Evolutionary conservation across 2,113 vertebrate genomes (phyloP).

Genomic region (Alces alces): DNA sequence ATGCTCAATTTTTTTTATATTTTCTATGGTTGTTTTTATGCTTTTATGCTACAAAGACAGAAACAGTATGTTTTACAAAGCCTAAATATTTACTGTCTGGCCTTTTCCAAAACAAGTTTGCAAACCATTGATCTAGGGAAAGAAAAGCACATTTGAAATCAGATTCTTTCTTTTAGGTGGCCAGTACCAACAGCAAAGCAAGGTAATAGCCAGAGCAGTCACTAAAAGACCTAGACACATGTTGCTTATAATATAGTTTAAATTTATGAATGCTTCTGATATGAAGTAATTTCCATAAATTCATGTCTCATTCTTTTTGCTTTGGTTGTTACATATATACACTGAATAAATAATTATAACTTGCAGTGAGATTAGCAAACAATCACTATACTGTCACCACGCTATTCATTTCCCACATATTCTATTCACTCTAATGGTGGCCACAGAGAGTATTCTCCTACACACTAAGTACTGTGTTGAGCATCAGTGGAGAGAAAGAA

Average conservation of each 20-base stretch:
- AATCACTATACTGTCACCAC: neutral
- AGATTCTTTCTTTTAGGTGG: neutral
- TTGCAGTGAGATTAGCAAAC: neutral
- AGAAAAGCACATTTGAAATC: neutral
- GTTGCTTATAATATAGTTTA: neutral
- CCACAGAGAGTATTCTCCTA: neutral
- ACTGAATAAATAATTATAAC: neutral
- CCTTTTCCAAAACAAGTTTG: neutral
- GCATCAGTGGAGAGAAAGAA: neutral
- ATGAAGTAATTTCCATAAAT: neutral
- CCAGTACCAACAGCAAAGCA: neutral
- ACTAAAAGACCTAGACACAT: neutral
- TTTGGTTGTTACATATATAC: neutral
- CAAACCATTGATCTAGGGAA: neutral
- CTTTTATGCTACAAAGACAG: neutral
- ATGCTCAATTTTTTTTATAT: neutral
- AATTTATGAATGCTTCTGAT: constrained; percentile 3
- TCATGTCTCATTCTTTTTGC: neutral
- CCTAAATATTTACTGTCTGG: neutral
- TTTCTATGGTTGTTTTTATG: neutral
- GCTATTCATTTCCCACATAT: neutral
- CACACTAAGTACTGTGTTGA: neutral
- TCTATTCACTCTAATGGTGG: neutral
- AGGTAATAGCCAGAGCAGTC: neutral
- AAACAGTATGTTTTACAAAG: neutral